phyloP scores from a whole-genome alignment of 2,113 vertebrate genomes.

The Riparia riparia region DNA sequence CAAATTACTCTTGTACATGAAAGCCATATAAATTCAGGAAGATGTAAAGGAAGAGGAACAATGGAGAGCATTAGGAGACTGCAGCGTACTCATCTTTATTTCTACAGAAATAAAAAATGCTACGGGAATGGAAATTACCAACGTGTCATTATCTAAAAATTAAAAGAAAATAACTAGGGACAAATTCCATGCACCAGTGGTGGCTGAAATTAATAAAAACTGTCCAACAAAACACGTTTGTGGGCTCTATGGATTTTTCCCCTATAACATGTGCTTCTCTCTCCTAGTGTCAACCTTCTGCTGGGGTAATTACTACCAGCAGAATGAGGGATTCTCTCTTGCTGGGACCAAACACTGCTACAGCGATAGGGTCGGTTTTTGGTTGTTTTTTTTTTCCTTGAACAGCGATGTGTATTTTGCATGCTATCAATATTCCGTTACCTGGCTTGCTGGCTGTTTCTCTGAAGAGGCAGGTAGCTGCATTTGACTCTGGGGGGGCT shows the following conservation, averaged over 20 bases:
- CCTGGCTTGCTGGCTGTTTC: constrained; percentile 88
- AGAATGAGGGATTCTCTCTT: constrained; percentile 69
- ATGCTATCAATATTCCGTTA: constrained; percentile 80
- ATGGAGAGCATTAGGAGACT: constrained; percentile 63
- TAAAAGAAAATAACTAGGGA: constrained; percentile 57
- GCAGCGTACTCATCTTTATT: constrained; percentile 57
- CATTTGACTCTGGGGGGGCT: constrained; percentile 88
- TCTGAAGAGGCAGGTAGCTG: constrained; percentile 90
- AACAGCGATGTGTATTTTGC: constrained; percentile 74
- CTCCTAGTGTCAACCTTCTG: constrained; percentile 69
- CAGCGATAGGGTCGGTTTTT: constrained; percentile 22
- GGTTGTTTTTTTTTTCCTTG: constrained; percentile 36
- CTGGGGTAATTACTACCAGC: constrained; percentile 40
- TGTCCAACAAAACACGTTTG: constrained; percentile 52
- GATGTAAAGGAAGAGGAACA: constrained; percentile 70
- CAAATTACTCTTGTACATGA: constrained; percentile 27
- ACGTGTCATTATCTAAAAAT: constrained; percentile 59
- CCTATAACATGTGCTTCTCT: constrained; percentile 53
- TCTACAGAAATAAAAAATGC: constrained; percentile 63
- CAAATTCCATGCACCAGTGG: constrained; percentile 54
- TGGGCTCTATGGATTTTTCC: constrained; percentile 11
- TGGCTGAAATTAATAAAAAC: constrained; percentile 65
- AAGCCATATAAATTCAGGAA: constrained; percentile 45
- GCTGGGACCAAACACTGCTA: constrained; percentile 73
- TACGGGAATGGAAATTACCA: constrained; percentile 60